Evolutionary conservation across 2,797 vertebrate species (phyloP).

Genomic region (Enteromius trimaculatus): DNA sequence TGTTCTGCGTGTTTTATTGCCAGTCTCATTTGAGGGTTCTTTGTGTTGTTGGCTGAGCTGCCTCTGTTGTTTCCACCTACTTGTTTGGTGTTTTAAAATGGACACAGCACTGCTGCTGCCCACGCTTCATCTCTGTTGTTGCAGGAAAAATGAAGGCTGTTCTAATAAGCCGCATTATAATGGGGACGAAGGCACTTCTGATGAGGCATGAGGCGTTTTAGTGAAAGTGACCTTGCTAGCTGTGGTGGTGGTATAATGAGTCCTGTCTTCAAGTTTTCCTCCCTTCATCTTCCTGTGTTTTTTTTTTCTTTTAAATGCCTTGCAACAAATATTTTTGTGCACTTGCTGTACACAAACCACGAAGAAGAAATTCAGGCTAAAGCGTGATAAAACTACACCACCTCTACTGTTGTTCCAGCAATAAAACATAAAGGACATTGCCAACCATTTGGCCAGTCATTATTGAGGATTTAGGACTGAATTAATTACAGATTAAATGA

Average conservation of each 20-base stretch:
- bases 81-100: constrained; percentile 42
- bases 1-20: constrained; percentile 25
- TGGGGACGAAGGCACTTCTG: constrained; percentile 62
- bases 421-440: not conserved
- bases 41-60: constrained; percentile 35
- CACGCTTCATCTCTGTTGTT: constrained; percentile 47
- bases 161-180: constrained; percentile 51
- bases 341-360: not conserved
- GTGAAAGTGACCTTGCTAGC: constrained; percentile 58
- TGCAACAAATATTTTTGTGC: constrained; percentile 17
- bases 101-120: constrained; percentile 24
- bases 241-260: constrained; percentile 43
- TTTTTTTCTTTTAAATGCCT: constrained; percentile 31
- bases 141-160: constrained; percentile 8
- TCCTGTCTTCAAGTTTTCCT: constrained; percentile 32
- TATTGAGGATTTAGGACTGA: not conserved
- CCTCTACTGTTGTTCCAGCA: not conserved
- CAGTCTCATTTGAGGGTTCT: constrained; percentile 27
- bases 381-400: not conserved
- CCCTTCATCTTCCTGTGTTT: constrained; percentile 34
- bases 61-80: constrained; percentile 46
- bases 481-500: not conserved
- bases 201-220: constrained; percentile 55
- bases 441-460: not conserved
- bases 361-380: not conserved